These are phyloP conservation scores for Barypeithes pellucidus DNA, from an alignment of 2,888 invertebrate genomes.

Conservation along the genomic window DNA sequence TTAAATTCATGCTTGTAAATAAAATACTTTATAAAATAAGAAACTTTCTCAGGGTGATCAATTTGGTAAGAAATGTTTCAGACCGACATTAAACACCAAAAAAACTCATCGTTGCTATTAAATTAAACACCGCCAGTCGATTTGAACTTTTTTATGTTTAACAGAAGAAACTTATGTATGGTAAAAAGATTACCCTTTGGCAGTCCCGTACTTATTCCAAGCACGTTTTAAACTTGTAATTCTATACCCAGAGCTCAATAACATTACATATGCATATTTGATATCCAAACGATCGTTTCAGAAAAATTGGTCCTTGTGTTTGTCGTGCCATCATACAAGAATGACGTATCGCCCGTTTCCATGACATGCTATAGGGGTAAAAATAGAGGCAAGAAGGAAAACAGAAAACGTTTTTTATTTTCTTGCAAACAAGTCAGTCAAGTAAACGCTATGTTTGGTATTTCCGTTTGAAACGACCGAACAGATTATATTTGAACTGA, in stretches of 20 bases:
- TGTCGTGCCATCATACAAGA: conserved; percentile 45
- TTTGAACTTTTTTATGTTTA: too few relatives aligned
- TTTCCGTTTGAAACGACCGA: too few relatives aligned
- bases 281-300: conserved; percentile 48
- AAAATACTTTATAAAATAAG: too few relatives aligned
- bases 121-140: too few relatives aligned
- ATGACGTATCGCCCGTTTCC: conserved; percentile 48
- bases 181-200: neutral
- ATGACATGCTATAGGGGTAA: conserved; percentile 15
- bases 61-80: too few relatives aligned
- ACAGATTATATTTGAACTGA: neutral
- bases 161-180: neutral
- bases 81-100: too few relatives aligned
- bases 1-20: too few relatives aligned
- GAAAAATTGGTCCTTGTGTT: conserved; percentile 49
- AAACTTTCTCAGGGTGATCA: too few relatives aligned
- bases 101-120: too few relatives aligned
- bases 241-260: conserved; percentile 43
- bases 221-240: conserved; percentile 23
- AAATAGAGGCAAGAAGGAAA: conserved; percentile 8
- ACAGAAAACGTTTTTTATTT: conserved; percentile 9
- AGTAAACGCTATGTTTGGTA: too few relatives aligned
- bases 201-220: neutral
- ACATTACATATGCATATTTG: conserved; percentile 51
- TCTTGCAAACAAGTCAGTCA: neutral